Base-by-base conservation (phyloP, 1,140 invertebrate genomes). In the Tetragonula clypearis region DNA sequence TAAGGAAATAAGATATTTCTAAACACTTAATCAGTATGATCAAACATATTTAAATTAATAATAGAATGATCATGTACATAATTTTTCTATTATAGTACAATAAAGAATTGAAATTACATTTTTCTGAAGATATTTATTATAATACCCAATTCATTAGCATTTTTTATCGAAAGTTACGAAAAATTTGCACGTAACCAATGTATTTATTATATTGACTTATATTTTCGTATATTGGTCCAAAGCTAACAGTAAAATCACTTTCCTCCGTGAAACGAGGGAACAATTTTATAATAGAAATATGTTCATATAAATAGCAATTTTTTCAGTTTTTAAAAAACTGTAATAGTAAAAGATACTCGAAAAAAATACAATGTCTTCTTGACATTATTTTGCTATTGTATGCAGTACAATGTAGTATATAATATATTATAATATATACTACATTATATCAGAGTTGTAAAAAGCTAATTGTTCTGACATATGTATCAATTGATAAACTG, bases 61-160 rank as follows among this genome's bases (percentile, higher is more conserved):
- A 19, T 55, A 82, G 23, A 55, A 26, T 76, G 19, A 69, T 58
- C 19, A 49, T 85, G 55, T 58, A 73, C 58, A 85, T 56, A 73
- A 80, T 19, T 85, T 85, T 81, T 79, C n/a, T 69, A 79, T 41
- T 30, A 60, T 56, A 80, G 0, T 49, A 49, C 6, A 85, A 81
- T 81, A 85, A 74, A 81, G 66, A 75, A 49, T 74, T 49, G 58
- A 53, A 83, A 78, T 72, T 71, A 11, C 49, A 65, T 81, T 69
- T 73, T 30, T 81, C 41, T 79, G 65, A 53, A 82, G 62, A 76
- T 58, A 84, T 87, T 89, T 90, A 87, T 85, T 89, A 55, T 30
- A 85, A 85, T 87, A 80, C 30, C 35, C 75, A 89, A 55, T 85
- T 53, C n/a, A 65, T n/a, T 80, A 75, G 65, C 56, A 90, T 49